Evolutionary conservation across 1,140 invertebrate genomes (phyloP), one percentile per base, ranked within the genome.

Genomic region (Frieseomelitta varia): DNA sequence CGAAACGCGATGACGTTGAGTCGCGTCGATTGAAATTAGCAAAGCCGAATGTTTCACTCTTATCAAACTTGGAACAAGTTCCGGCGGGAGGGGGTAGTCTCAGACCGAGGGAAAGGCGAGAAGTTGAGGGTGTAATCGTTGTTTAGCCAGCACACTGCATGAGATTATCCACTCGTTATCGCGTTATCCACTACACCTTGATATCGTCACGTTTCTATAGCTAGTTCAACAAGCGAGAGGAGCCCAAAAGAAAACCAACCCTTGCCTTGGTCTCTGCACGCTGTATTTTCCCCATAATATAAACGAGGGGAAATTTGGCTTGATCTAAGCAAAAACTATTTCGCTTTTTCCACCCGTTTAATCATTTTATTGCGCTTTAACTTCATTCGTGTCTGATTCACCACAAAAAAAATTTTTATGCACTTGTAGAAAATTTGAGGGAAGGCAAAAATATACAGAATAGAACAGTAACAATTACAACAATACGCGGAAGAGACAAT

Each of bases 121-220:
- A 89, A 90, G 85, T 85, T 82, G 81, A 89, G 85, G 67, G 63
- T 90, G 87, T 91, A 91, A 90, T 91, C 90, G 82, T 65, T 90
- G 89, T 90, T 91, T 90, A 91, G 89, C 89, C 89, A 91, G 84
- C 76, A 81, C 85, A 74, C 75, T 67, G 58, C n/a, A 74, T 47
- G 30, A 82, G 89, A 90, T 90, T 90, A 90, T 90, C 89, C 83
- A 73, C 84, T 88, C 80, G 86, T 86, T 87, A 90, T 88, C 86
- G 73, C 80, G 86, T 86, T 87, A 90, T 88, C 86, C 81, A 76
- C 65, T 15, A 67, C 55, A 79, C 81, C 67, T 47, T 83, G 72
- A 86, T 73, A 53, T 53, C 80, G 79, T 90, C 86, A 90, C 88
- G 88, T 85, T 80, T 86, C 79, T 84, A 83, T 77, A 65, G 75